Conservation (phyloP, 2,888 invertebrate species). For the Parasteatoda lunata region DNA sequence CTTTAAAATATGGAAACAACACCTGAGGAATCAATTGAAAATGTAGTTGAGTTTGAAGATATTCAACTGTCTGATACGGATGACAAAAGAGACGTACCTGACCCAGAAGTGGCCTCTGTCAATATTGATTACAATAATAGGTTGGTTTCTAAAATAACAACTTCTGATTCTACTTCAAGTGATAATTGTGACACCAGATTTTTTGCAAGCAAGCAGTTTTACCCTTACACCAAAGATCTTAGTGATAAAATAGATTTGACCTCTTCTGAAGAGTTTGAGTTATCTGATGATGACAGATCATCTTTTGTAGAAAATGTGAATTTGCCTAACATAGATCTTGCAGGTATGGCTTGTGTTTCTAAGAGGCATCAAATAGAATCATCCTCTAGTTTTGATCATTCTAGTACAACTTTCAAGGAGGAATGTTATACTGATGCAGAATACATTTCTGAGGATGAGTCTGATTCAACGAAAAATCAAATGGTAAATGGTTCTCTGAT, state of each 20-base stretch:
- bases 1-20: background rate
- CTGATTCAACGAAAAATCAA: background rate
- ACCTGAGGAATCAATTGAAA: background rate
- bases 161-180: background rate
- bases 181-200: constrained; percentile 12
- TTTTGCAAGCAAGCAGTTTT: background rate
- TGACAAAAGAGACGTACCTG: background rate
- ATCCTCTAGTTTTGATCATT: constrained; percentile 25
- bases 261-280: constrained; percentile 43
- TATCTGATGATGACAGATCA: constrained; percentile 47
- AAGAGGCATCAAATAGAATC: constrained; percentile 10
- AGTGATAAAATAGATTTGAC: background rate
- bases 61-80: constrained; percentile 52
- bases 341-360: constrained; percentile 15
- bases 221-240: no score
- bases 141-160: constrained; percentile 9
- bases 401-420: constrained; percentile 28
- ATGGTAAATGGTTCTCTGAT: background rate
- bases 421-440: constrained; percentile 30
- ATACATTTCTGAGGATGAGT: constrained; percentile 47
- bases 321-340: constrained; percentile 26
- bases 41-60: constrained; percentile 42
- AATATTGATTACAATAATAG: constrained; percentile 52
- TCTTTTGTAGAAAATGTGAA: background rate
- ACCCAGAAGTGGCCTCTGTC: background rate